Evolutionary conservation across 2,113 vertebrate genomes (phyloP), one percentile per base, ranked within the genome.

Genomic region (Actenoides hombroni): DNA sequence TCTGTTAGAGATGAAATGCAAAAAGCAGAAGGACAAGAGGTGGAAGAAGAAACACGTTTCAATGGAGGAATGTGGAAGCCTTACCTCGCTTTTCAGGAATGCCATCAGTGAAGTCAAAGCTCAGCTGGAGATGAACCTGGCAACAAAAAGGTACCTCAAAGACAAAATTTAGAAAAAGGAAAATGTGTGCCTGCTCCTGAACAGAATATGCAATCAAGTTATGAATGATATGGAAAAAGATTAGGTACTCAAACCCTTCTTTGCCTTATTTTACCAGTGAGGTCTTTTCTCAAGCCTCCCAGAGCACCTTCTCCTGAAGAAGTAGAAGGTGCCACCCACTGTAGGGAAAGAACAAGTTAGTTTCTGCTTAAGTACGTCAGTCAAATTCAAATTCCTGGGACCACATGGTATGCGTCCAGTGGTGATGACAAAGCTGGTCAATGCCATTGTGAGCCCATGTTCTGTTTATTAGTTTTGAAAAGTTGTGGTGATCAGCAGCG

Each of bases 361-460:
- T 15, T 69, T 77, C 53, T 83, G 14, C 35, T 49, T 35, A 46
- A 49, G 25, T 63, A 69, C 31, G 19, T n/a, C 1, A 0, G 10
- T 82, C 37, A 19, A 1, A 1, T 74, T 59, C 40, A 48, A 2
- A 2, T 46, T 71, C 3, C 42, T 68, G 37, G 4, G 16, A 75
- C 23, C 11, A 37, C 1, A 0, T 9, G 11, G 11, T 13, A 46
- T 40, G 28, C 26, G 65, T 42, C 16, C 28, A 59, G 13, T 0
- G 0, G 26, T 49, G 18, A 10, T 75, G 48, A 64, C 5, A 46
- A 64, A 75, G 19, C 9, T 75, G 23, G 9, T 42, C 23, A 48
- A 35, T 23, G 37, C 46, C 16, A 29, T 28, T 83, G 29, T 57
- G 48, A 83, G 18, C 5, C 42, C 13, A 29, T 37, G 16, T 69